Evolutionary conservation across 1,140 invertebrate genomes (phyloP).

Genomic region (Drosophila kohkoa): DNA sequence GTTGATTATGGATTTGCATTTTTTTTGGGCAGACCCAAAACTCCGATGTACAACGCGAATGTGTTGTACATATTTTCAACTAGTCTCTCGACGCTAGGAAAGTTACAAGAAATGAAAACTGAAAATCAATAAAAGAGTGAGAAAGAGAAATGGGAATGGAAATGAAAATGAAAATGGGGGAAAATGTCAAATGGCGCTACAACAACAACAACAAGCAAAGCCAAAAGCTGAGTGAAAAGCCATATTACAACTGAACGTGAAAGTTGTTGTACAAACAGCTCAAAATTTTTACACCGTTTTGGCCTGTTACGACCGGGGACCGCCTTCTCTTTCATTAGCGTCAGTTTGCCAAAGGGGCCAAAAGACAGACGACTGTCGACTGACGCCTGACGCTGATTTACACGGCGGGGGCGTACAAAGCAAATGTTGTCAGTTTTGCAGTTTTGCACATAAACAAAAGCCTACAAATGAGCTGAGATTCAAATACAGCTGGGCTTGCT

Average conservation of each 20-base stretch:
- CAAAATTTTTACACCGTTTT: slow-evolving; percentile 53
- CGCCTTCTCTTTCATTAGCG: slow-evolving; percentile 34
- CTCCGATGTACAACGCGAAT: too few species aligned
- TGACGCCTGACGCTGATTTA: background rate
- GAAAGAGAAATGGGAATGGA: slow-evolving; percentile 32
- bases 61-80: slow-evolving; percentile 51
- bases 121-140: slow-evolving; percentile 69
- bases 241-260: slow-evolving; percentile 55
- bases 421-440: slow-evolving; percentile 26
- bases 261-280: slow-evolving; percentile 60
- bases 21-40: slow-evolving; percentile 48
- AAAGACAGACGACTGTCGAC: background rate
- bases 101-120: slow-evolving; percentile 47
- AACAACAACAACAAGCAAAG: background rate
- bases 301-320: slow-evolving; percentile 1
- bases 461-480: slow-evolving; percentile 5
- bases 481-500: slow-evolving; percentile 1
- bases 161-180: slow-evolving; percentile 29
- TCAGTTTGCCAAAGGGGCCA: background rate
- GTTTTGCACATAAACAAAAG: slow-evolving; percentile 7
- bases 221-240: slow-evolving; percentile 51
- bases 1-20: slow-evolving; percentile 77
- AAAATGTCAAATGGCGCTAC: slow-evolving; percentile 69
- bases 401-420: slow-evolving; percentile 3
- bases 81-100: slow-evolving; percentile 48